These are phyloP conservation scores for Aphelocoma californica DNA, from an alignment of 2,797 vertebrate genomes.

Conservation along the genomic window DNA sequence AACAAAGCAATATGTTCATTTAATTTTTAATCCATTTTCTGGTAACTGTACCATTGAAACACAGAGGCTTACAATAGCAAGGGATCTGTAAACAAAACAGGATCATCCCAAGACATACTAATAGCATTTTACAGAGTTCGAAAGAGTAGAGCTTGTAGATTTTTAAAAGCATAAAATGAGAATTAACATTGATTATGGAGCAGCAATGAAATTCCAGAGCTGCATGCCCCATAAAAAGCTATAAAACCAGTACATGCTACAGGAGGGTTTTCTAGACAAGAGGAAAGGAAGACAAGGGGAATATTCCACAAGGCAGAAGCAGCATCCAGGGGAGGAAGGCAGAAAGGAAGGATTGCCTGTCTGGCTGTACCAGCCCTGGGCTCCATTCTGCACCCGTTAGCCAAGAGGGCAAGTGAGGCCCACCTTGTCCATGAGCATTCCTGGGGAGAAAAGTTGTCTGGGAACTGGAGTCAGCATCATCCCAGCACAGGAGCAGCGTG, in stretches of 20 bases:
- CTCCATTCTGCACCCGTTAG: not conserved
- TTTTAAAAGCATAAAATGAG: conserved; percentile 21
- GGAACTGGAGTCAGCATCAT: not conserved
- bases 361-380: not conserved
- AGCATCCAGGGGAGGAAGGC: not conserved
- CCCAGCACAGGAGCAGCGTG: fast-evolving
- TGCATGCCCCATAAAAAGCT: not conserved
- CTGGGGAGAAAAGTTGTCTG: not conserved
- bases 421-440: not conserved
- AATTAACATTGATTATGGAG: conserved; percentile 19
- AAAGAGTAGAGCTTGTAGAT: not conserved
- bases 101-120: not conserved
- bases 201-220: not conserved
- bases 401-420: not conserved
- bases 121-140: not conserved
- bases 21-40: conserved; percentile 54
- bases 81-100: not conserved
- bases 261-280: not conserved
- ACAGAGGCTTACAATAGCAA: not conserved
- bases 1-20: conserved; percentile 1
- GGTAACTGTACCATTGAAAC: conserved; percentile 24
- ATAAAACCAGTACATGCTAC: not conserved
- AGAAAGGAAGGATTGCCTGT: not conserved
- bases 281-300: not conserved
- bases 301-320: not conserved